A percentile compares a stretch with the other conserved stretches of the same genome.
Conservation (phyloP, 2,888 invertebrate species). For the Ceriagrion tenellum region DNA sequence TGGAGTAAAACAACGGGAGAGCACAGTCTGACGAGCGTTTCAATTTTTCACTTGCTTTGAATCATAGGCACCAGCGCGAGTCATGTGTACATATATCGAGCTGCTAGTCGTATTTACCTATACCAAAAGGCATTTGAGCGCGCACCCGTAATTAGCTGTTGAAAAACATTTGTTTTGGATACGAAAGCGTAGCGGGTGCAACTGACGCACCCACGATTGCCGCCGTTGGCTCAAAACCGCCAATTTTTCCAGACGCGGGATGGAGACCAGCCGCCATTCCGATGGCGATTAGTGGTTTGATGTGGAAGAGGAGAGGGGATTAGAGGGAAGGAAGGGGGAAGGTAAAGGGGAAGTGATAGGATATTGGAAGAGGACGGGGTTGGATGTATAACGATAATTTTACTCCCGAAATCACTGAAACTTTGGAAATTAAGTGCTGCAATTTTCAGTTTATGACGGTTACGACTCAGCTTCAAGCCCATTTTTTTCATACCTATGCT, state of each 20-base stretch:
- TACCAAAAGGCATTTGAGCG: not conserved
- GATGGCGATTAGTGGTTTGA: not conserved
- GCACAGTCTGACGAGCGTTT: not conserved
- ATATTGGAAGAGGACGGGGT: not conserved
- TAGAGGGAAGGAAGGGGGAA: not conserved
- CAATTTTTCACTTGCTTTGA: not conserved
- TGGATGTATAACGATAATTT: not conserved
- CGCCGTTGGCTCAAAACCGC: not conserved
- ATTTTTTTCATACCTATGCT: no score
- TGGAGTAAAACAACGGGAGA: not conserved
- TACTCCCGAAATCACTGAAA: not conserved
- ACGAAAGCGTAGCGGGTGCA: slow-evolving; percentile 24
- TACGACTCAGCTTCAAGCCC: no score
- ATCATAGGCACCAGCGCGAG: not conserved
- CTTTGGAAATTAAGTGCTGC: not conserved
- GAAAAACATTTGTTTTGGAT: slow-evolving; percentile 22
- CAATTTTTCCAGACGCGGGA: not conserved
- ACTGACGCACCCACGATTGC: not conserved
- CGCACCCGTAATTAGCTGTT: not conserved
- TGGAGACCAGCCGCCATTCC: not conserved
- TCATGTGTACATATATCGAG: not conserved
- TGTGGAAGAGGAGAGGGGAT: not conserved
- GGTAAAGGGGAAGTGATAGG: not conserved
- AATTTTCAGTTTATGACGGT: no score
- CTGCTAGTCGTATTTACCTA: not conserved